phyloP scores from a whole-genome alignment of 2,113 vertebrate species.

The Microtus ochrogaster region DNA sequence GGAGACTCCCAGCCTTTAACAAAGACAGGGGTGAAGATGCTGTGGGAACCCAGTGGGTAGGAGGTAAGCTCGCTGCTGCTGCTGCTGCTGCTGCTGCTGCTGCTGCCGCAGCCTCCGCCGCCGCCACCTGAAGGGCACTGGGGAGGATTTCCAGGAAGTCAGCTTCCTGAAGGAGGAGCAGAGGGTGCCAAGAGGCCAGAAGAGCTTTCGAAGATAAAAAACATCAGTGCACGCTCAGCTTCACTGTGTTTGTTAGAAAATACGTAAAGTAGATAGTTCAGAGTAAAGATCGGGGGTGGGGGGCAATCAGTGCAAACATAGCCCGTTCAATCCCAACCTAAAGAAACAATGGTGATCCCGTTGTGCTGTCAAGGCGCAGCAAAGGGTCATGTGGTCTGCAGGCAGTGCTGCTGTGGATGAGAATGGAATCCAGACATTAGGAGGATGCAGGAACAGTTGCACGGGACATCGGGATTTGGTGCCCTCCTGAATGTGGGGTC shows the following conservation, averaged over 20 bases:
- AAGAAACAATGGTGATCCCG: neutral
- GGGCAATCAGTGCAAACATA: neutral
- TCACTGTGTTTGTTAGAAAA: neutral
- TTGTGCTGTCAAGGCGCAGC: neutral
- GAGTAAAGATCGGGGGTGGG: neutral
- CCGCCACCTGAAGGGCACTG: no score
- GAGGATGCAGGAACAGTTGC: neutral
- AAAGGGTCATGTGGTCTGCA: neutral
- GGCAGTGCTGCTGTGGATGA: neutral
- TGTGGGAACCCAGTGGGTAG: neutral
- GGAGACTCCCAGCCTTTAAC: neutral
- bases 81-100: no score
- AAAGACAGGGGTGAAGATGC: neutral
- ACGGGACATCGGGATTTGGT: neutral
- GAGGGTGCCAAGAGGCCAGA: neutral
- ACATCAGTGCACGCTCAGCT: neutral
- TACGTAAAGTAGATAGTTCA: neutral
- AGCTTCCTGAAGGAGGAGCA: neutral
- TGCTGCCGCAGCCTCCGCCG: fast-evolving
- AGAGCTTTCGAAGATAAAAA: neutral
- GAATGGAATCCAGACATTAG: neutral
- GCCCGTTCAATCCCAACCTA: neutral
- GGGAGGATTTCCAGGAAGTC: neutral
- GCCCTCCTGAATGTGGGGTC: neutral
- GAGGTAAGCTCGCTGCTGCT: neutral